Conservation (phyloP, 2,888 invertebrate species). For the Ramazzottius varieornatus region DNA sequence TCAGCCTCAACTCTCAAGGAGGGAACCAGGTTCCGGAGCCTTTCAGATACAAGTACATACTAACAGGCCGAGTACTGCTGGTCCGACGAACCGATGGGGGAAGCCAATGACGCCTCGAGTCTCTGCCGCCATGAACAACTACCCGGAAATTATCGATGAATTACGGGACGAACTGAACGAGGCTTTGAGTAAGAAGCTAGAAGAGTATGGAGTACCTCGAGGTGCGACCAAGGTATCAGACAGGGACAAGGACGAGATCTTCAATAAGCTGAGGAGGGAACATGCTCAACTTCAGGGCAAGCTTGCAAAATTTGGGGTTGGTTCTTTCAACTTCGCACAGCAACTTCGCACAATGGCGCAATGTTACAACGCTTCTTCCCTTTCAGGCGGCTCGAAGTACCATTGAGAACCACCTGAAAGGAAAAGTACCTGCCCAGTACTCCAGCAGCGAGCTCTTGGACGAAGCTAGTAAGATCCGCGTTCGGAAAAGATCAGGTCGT, state of each 20-base stretch:
- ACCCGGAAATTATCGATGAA: neutral
- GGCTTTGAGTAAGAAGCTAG: neutral
- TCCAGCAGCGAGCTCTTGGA: slow-evolving; percentile 2
- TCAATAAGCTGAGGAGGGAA: neutral
- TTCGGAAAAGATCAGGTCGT: neutral
- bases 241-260: neutral
- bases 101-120: neutral
- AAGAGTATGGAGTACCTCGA: neutral
- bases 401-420: neutral
- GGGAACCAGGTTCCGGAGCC: neutral
- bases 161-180: neutral
- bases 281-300: neutral
- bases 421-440: neutral
- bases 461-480: neutral
- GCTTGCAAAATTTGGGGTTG: neutral
- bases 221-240: neutral
- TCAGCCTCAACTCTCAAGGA: neutral
- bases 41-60: neutral
- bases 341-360: neutral
- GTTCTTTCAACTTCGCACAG: neutral
- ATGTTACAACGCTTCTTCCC: neutral
- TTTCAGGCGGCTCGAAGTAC: neutral
- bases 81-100: neutral
- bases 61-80: neutral
- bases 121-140: neutral